A percentile compares a stretch with the other conserved stretches of the same genome.
These are phyloP conservation scores for Cryptocheilus praepositus DNA, from an alignment of 2,888 invertebrate genomes.

Conservation along the genomic window DNA sequence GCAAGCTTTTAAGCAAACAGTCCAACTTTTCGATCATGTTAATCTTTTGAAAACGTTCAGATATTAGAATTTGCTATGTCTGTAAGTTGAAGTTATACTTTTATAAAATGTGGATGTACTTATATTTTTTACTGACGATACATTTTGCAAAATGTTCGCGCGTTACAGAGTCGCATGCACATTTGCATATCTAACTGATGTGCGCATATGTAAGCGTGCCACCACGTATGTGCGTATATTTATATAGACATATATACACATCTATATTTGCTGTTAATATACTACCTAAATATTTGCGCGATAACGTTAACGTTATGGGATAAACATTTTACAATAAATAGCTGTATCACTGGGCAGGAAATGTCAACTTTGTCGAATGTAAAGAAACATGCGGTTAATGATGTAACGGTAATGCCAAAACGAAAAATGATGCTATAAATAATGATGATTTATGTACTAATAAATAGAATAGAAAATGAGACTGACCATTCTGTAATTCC, in stretches of 20 bases:
- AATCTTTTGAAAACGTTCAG: conserved; percentile 32
- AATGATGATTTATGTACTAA: no score
- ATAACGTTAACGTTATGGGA: no score
- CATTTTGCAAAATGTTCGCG: conserved; percentile 31
- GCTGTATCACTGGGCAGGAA: neutral
- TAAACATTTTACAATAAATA: no score
- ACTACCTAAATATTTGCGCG: conserved; percentile 3
- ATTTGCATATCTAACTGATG: neutral
- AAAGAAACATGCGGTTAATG: no score
- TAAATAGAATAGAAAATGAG: no score
- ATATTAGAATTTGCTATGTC: conserved; percentile 45
- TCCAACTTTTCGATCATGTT: conserved; percentile 10
- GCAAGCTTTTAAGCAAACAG: neutral
- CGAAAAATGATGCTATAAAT: no score
- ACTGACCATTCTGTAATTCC: no score
- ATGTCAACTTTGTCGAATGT: no score
- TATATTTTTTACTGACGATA: conserved; percentile 63
- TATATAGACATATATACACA: no score
- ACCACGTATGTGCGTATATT: neutral
- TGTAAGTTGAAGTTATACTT: conserved; percentile 61
- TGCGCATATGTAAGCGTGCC: neutral
- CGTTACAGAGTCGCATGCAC: conserved; percentile 18
- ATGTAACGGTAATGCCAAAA: no score
- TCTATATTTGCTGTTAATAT: conserved; percentile 18
- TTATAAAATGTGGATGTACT: conserved; percentile 66